Evolutionary conservation across 2,888 invertebrate species (phyloP).

Genomic region (Seira ritae): DNA sequence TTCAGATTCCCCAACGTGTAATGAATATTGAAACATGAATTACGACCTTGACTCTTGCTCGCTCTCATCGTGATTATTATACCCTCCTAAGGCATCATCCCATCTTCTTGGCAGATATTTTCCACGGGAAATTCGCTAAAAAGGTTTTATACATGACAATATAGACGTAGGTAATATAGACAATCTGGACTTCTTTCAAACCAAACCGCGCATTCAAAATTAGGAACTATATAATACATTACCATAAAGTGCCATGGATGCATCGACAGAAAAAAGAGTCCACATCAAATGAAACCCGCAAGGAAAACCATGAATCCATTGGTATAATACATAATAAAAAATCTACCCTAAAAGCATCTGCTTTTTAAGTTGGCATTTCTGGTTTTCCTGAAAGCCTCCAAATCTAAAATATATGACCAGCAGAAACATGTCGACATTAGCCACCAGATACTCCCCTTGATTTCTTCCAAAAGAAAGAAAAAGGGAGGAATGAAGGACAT

Average conservation of each 20-base stretch:
- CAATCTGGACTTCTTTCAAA: not conserved
- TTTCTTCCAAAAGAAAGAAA: not conserved
- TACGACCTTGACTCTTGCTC: no score
- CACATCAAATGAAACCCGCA: constrained; percentile 9
- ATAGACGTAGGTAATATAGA: not conserved
- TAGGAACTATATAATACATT: not conserved
- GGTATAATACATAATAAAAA: not conserved
- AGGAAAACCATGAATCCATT: not conserved
- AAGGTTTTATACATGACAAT: not conserved
- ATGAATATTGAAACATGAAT: no score
- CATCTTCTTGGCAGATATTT: no score
- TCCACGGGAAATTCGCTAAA: no score
- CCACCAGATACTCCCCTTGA: not conserved
- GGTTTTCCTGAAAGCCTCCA: no score
- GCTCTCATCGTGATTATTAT: no score
- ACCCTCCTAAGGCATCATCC: no score
- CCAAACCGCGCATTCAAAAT: not conserved
- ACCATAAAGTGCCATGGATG: no score
- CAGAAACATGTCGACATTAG: not conserved
- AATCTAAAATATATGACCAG: no score
- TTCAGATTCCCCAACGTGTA: no score
- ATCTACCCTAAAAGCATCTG: not conserved
- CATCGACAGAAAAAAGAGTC: no score
- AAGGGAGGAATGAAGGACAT: not conserved
- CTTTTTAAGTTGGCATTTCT: not conserved